These are phyloP conservation scores for Scalopus aquaticus DNA, from an alignment of 2,113 vertebrate genomes.

Conservation along the genomic window DNA sequence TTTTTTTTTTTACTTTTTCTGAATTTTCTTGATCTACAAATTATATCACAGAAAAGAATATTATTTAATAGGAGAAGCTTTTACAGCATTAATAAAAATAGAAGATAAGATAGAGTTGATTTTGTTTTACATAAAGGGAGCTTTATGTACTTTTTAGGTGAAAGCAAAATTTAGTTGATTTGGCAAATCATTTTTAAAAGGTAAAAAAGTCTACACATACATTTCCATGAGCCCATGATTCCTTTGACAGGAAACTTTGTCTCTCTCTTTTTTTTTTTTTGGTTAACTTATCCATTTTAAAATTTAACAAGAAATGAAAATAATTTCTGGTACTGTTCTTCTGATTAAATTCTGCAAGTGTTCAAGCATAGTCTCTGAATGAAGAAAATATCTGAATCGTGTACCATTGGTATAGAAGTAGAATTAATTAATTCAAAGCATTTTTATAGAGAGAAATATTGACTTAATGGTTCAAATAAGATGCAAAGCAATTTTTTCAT, in stretches of 20 bases:
- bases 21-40: no score
- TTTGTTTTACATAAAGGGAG: background rate
- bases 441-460: background rate
- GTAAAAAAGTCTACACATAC: background rate
- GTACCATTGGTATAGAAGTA: background rate
- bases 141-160: background rate
- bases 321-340: background rate
- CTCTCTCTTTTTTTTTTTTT: background rate
- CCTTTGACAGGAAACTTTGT: background rate
- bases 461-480: background rate
- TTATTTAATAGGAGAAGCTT: background rate
- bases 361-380: background rate
- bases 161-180: background rate
- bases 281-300: background rate
- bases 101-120: background rate
- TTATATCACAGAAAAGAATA: background rate
- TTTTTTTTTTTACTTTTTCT: no score
- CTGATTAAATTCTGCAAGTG: background rate
- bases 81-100: background rate
- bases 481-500: background rate
- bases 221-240: background rate
- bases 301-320: background rate
- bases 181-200: background rate
- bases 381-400: background rate
- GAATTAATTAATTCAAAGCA: background rate